phyloP scores from a whole-genome alignment of 2,888 invertebrate species.

The Galerucella pusilla region DNA sequence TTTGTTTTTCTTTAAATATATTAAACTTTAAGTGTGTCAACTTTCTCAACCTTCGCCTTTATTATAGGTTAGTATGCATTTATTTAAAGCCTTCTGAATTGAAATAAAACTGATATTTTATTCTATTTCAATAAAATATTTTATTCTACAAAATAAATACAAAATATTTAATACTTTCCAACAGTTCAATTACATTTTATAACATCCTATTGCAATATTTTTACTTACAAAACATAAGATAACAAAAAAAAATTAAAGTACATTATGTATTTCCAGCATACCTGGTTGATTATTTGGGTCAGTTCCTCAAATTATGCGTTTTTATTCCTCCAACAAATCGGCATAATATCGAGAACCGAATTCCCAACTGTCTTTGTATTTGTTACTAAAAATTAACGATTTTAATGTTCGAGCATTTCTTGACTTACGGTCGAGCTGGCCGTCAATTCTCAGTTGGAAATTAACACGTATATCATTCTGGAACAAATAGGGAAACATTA shows the following conservation, averaged over 20 bases:
- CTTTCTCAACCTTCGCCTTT: not conserved
- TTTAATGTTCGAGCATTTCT: constrained; percentile 38
- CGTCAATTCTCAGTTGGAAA: constrained; percentile 67
- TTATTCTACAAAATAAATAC: constrained; percentile 1
- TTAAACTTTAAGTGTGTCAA: no score
- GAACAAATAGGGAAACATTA: constrained; percentile 64
- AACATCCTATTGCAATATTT: constrained; percentile 14
- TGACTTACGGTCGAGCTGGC: constrained; percentile 42
- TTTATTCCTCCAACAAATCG: constrained; percentile 33
- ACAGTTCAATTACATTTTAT: not conserved
- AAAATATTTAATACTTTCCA: not conserved
- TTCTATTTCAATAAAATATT: not conserved
- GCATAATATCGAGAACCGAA: constrained; percentile 60
- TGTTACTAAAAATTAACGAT: constrained; percentile 42
- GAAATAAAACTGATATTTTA: not conserved
- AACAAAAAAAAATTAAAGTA: constrained; percentile 36
- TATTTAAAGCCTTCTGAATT: not conserved
- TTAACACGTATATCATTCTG: constrained; percentile 74
- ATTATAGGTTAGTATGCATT: no score
- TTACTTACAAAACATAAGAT: constrained; percentile 36
- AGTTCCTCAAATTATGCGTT: constrained; percentile 52
- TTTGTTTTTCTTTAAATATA: no score
- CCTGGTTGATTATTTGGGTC: constrained; percentile 40
- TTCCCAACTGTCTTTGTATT: constrained; percentile 53
- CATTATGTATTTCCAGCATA: constrained; percentile 34